Conservation (phyloP, 2,888 invertebrate species). For the Cloeon dipterum region DNA sequence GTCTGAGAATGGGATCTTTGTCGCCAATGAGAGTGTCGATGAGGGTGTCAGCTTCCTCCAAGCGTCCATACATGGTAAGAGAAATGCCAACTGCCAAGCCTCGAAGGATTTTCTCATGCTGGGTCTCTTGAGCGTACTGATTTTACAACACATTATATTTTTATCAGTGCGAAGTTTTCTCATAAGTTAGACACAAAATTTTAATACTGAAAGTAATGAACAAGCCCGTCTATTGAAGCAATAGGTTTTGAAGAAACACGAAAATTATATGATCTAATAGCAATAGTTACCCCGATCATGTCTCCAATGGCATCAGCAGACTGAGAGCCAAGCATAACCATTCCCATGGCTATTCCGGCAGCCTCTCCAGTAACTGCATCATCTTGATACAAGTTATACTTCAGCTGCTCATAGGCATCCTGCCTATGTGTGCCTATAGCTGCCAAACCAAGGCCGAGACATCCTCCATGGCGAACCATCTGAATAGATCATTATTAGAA, state of each 20-base stretch:
- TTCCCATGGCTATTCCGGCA: conserved; percentile 96
- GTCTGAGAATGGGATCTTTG: conserved; percentile 82
- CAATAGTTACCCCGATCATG: conserved; percentile 80
- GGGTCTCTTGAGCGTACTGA: conserved; percentile 79
- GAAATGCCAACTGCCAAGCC: conserved; percentile 93
- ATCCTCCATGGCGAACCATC: conserved; percentile 94
- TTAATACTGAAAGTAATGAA: too few species aligned
- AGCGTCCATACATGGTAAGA: conserved; percentile 86
- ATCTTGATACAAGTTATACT: conserved; percentile 91
- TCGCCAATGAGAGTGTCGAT: conserved; percentile 75
- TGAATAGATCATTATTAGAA: conserved; percentile 15
- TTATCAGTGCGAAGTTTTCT: too few species aligned
- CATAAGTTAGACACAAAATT: too few species aligned
- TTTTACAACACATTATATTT: conserved; percentile 10
- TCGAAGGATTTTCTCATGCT: conserved; percentile 94
- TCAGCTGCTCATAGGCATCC: conserved; percentile 90
- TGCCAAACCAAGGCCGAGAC: conserved; percentile 87
- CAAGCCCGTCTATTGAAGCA: too few species aligned
- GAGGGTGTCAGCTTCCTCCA: conserved; percentile 89
- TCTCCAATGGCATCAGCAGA: conserved; percentile 73
- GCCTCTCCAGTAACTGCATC: conserved; percentile 99
- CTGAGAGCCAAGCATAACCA: conserved; percentile 96
- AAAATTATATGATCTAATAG: background rate
- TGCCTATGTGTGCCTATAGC: conserved; percentile 94
- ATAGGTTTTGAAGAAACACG: too few species aligned